Evolutionary conservation across 1,140 invertebrate genomes (phyloP), one percentile per base, ranked within the genome.

Genomic region (Hyles euphorbiae): DNA sequence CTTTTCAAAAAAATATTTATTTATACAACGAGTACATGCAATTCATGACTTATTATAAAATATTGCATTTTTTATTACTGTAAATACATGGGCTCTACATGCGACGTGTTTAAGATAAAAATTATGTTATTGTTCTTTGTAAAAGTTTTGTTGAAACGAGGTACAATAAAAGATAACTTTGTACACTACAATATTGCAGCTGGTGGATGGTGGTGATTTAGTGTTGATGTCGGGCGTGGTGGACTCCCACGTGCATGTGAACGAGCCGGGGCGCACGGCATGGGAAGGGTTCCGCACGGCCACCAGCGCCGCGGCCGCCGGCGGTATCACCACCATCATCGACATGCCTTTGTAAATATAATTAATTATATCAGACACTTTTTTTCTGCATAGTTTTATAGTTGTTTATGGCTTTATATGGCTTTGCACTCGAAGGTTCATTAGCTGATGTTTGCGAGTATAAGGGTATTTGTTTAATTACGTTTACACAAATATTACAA

Each of bases 181-280:
- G 22, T 22, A 22, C 22, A 2, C 22, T 22, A 22, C 22, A 22
- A 22, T 5, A 56, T 76, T 75, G 3, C 43, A 91, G 91, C 81
- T 93, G 2, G 79, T 91, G 10, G 91, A 94, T 79, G 92, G 91
- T 53, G 93, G 92, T 2, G 83, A 91, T 46, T 63, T 88, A 47
- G 86, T 93, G 3, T 59, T 95, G 12, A 92, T 98, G 89, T 93
- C 96, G 8, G 97, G 95, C 12, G 85, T 98, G 2, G 95, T 98
- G 46, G 96, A 98, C 86, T 92, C 96, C 0, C 96, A 98, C 77
- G 96, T 97, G 1, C 96, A 98, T 74, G 91, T 97, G 3, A 93
- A 97, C 67, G 96, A 97, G 81, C 96, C 96, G 1, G 96, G 96
- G 0, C 87, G 93, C 11, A 93, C 91, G 0, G 90, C 92, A 8